These are phyloP conservation scores for Bombycilla garrulus DNA, from an alignment of 2,113 vertebrate species.

Conservation along the genomic window DNA sequence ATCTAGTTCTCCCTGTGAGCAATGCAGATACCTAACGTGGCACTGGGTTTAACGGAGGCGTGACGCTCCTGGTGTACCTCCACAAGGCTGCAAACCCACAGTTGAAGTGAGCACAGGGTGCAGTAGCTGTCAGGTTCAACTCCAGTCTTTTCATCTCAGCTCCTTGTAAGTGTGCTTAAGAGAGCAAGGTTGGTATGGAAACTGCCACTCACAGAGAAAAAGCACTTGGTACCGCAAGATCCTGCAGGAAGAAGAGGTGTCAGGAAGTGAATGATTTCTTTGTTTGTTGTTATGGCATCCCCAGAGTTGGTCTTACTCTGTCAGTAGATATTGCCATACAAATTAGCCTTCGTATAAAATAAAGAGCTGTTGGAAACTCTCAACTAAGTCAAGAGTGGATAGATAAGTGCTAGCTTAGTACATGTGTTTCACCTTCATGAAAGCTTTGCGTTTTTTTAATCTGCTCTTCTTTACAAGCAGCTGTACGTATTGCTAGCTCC, in stretches of 20 bases:
- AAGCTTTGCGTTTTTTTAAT: neutral
- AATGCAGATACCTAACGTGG: neutral
- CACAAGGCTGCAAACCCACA: neutral
- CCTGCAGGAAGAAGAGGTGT: neutral
- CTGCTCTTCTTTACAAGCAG: neutral
- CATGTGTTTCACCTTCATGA: neutral
- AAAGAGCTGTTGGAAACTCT: neutral
- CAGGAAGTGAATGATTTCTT: neutral
- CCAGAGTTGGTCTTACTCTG: neutral
- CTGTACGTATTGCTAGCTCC: neutral
- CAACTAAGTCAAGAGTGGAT: neutral
- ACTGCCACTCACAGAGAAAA: neutral
- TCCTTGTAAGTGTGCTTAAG: neutral
- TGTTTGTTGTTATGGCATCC: neutral
- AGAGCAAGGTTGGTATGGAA: constrained; percentile 11
- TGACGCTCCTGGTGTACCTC: neutral
- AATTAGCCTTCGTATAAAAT: neutral
- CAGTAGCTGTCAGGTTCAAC: neutral
- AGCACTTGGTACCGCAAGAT: neutral
- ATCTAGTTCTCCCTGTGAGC: neutral
- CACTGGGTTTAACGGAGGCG: neutral
- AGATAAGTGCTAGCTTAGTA: neutral
- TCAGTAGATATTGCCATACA: neutral
- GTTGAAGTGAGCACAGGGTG: rapidly evolving
- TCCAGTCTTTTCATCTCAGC: neutral